Conservation (phyloP, 2,113 vertebrate genomes). For the Tamias sibiricus region DNA sequence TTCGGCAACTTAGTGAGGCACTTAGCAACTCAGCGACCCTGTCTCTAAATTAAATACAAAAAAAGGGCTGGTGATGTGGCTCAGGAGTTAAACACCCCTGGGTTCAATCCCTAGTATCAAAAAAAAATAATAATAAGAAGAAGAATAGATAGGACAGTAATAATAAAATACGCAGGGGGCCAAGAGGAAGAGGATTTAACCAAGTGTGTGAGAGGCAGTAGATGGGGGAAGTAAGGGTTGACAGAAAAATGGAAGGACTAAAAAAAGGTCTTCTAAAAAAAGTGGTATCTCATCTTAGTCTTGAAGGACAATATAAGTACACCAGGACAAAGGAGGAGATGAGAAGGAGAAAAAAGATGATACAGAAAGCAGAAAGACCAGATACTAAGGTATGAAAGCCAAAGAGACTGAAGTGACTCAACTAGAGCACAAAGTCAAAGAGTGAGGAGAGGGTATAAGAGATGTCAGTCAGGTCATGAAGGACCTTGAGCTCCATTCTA, state of each 20-base stretch:
- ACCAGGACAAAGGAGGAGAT: neutral
- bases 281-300: neutral
- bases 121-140: neutral
- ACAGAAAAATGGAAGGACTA: neutral
- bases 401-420: neutral
- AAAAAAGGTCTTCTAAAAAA: neutral
- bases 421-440: neutral
- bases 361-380: neutral
- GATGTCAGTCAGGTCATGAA: neutral
- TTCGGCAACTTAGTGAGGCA: no score
- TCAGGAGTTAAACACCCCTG: no score
- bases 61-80: no score
- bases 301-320: slow-evolving; percentile 12
- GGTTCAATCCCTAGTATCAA: no score
- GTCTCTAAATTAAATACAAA: no score
- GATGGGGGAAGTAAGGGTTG: neutral
- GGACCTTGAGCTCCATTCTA: neutral
- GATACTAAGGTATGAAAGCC: neutral
- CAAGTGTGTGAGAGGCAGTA: neutral
- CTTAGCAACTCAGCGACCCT: no score
- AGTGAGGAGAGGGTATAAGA: neutral
- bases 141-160: neutral
- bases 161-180: neutral
- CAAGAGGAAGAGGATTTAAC: neutral
- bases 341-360: neutral